These are phyloP conservation scores for Anoncus sp. DNA, from an alignment of 2,888 invertebrate species.

Conservation along the genomic window DNA sequence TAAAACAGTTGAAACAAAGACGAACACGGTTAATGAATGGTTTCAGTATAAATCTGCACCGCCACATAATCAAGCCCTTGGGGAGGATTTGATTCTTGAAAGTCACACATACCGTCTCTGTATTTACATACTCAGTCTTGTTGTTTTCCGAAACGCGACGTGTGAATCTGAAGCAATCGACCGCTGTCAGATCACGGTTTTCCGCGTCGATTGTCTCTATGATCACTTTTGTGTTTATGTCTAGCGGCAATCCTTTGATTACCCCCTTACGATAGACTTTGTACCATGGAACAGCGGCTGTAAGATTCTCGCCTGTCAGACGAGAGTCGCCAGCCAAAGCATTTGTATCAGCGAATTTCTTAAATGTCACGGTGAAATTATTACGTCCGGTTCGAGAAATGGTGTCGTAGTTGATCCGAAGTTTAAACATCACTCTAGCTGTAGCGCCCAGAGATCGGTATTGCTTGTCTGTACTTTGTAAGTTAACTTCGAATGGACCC, in stretches of 20 bases:
- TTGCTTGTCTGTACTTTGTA: background rate
- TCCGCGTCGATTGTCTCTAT: conserved; percentile 15
- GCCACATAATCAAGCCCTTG: conserved; percentile 11
- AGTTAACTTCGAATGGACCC: too few relatives aligned
- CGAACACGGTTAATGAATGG: conserved; percentile 27
- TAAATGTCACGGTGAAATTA: conserved; percentile 24
- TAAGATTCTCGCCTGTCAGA: background rate
- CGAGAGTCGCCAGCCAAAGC: background rate
- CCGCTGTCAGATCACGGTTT: conserved; percentile 9
- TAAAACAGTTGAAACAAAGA: conserved; percentile 24
- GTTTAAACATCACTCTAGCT: conserved; percentile 9
- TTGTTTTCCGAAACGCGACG: background rate
- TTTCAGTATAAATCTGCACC: conserved; percentile 25
- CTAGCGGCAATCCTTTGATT: conserved; percentile 16
- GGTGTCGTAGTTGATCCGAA: conserved; percentile 7
- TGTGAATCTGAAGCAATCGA: conserved; percentile 18
- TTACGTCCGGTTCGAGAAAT: background rate
- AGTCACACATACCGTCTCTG: conserved; percentile 27
- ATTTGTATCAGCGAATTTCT: conserved; percentile 17
- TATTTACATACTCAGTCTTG: background rate
- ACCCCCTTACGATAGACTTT: conserved; percentile 18
- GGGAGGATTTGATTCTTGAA: conserved; percentile 25
- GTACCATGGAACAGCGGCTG: background rate
- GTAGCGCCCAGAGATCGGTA: conserved; percentile 24
- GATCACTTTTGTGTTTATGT: conserved; percentile 9